Evolutionary conservation across 2,888 invertebrate genomes (phyloP).

Genomic region (Amiota mariae): DNA sequence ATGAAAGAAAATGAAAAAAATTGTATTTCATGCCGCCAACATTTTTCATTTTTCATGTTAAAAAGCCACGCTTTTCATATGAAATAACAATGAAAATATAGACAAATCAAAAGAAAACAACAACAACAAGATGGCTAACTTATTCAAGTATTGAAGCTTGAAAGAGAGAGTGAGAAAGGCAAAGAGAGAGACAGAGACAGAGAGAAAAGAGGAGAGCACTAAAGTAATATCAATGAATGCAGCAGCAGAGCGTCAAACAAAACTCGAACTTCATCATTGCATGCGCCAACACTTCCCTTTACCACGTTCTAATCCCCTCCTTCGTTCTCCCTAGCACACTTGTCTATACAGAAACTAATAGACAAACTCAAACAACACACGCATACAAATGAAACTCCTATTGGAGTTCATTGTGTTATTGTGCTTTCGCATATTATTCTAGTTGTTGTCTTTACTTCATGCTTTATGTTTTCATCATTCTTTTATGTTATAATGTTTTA

Average conservation of each 20-base stretch:
- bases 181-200: neutral
- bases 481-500: neutral
- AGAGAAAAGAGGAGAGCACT: neutral
- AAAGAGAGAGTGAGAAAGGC: slow-evolving; percentile 23
- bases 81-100: slow-evolving; percentile 18
- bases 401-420: slow-evolving; percentile 70
- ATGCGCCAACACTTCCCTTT: slow-evolving; percentile 12
- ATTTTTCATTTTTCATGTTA: slow-evolving; percentile 54
- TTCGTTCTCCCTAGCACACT: neutral
- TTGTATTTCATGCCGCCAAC: slow-evolving; percentile 35
- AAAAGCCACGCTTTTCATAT: slow-evolving; percentile 46
- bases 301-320: slow-evolving; percentile 15
- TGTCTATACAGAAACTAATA: slow-evolving; percentile 15
- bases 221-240: neutral
- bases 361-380: slow-evolving; percentile 29
- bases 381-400: neutral
- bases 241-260: neutral
- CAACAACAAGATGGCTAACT: neutral
- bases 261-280: slow-evolving; percentile 25
- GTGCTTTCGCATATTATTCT: slow-evolving; percentile 55
- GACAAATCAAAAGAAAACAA: slow-evolving; percentile 15
- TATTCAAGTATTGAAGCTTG: neutral
- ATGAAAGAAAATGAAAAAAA: neutral
- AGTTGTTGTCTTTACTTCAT: slow-evolving; percentile 40
- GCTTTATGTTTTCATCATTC: neutral